Evolutionary conservation across 2,888 invertebrate genomes (phyloP).

Genomic region (Drosophila ezoana): DNA sequence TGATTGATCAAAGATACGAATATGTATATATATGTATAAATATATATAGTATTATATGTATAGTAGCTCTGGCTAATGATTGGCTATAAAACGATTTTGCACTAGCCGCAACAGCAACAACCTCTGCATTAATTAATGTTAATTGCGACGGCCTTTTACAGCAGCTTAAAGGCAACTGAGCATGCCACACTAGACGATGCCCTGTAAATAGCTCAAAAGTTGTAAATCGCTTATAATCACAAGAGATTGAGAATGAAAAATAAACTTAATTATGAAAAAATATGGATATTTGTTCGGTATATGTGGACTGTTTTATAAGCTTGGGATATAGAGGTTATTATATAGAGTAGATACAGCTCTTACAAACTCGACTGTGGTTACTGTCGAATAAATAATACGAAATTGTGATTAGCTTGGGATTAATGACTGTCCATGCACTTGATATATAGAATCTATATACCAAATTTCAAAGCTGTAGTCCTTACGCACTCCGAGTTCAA

Average conservation of each 20-base stretch:
- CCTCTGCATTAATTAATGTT: slow-evolving; percentile 68
- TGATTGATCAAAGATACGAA: slow-evolving; percentile 14
- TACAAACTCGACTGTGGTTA: background rate
- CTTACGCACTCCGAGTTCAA: background rate
- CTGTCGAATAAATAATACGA: no score
- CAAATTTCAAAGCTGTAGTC: background rate
- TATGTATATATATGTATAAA: background rate
- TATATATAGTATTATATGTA: background rate
- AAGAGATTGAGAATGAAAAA: no score
- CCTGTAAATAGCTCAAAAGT: background rate
- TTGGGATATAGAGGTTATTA: no score
- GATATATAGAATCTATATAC: background rate
- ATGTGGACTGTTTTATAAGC: no score
- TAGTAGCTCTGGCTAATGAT: slow-evolving; percentile 14
- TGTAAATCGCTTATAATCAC: no score
- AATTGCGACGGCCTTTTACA: slow-evolving; percentile 57
- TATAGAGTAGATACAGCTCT: background rate
- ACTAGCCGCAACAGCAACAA: slow-evolving; percentile 18
- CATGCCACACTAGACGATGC: background rate
- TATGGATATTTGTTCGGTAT: no score
- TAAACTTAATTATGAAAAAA: no score
- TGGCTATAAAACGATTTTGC: slow-evolving; percentile 23
- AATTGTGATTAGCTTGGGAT: no score
- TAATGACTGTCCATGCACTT: background rate
- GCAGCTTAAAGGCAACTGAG: slow-evolving; percentile 9